Base-by-base conservation (phyloP, 2,797 vertebrate genomes). In the Myripristis murdjan region DNA sequence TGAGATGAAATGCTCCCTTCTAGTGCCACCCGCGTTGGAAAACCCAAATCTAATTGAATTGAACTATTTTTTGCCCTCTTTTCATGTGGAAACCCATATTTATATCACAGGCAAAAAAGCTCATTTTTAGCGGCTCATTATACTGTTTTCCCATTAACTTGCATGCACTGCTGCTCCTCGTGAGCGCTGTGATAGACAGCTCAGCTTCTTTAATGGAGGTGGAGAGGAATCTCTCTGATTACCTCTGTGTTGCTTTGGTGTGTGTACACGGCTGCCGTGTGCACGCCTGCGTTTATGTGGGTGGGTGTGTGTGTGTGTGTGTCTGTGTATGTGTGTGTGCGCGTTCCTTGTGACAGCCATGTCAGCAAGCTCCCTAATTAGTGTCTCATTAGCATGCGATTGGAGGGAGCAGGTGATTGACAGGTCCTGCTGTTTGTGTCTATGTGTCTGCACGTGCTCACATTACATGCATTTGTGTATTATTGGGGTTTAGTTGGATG, bases 351-450 rank as follows among this genome's bases (percentile, higher is more conserved):
- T 86, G 84, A 90, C 85, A 86, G 79, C 83, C 66, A 52, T 84
- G 86, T 91, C 84, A 86, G 87, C 82, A 90, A 84, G 87, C 79
- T 74, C 72, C 73, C 89, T 83, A 91, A 91, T 91, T 91, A 90
- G 86, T 81, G 80, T 85, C 87, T 92, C 69, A 46, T 92, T 91
- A 91, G 77, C 2, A 46, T 83, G 70, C 53, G 68, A 86, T 88
- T 82, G 75, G 77, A 84, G 55, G 65, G 57, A 79, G 55, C 68
- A 68, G 63, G 67, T 88, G 89, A 91, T 87, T 87, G 89, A 88
- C 91, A 82, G 77, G 73, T 82, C 70, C 65, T 54, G 79, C 75
- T 85, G 80, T 85, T 79, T 70, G 74, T 63, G 56, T 77, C 64
- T 69, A 46, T 43, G 55, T 76, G 24, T 15, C 5, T 49, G 33